Evolutionary conservation across 2,888 invertebrate genomes (phyloP), one percentile per base, ranked within the genome.

Genomic region (Lumbricus terrestris): DNA sequence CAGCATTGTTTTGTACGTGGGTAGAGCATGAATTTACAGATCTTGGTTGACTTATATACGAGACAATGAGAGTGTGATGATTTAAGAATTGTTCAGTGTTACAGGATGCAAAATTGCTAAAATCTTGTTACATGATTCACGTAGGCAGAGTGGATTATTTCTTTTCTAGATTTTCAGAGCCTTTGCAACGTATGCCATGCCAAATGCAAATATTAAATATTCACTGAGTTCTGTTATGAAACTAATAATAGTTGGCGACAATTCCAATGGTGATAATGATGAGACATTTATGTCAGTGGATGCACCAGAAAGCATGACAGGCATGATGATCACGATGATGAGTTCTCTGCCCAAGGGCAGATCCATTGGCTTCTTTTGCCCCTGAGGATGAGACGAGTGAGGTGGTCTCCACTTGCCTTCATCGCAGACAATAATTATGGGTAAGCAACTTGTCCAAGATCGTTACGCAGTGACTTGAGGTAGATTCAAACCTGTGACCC

Each of bases 171-270:
- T 69, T n/a, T 69, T n/a, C 16, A 8, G 11, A 16, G 16, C n/a
- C n/a, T 69, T n/a, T n/a, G n/a, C n/a, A n/a, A n/a, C n/a, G n/a
- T n/a, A 5, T 29, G 29, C 69, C 0, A n/a, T n/a, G 69, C 69
- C 69, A n/a, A n/a, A n/a, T n/a, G n/a, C n/a, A n/a, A 69, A n/a
- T n/a, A 69, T 69, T 69, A 69, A 69, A 69, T 69, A n/a, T 69
- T 69, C 69, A n/a, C 29, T 69, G 29, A 69, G 69, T n/a, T 69
- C n/a, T 69, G n/a, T 69, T 69, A 13, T 69, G 69, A 69, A 69
- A 69, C 69, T 69, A n/a, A n/a, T n/a, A 69, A n/a, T n/a, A 69
- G n/a, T 29, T 69, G 69, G 8, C 16, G 0, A n/a, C n/a, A n/a
- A 69, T 69, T 69, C 54, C 23, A 29, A 54, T 13, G 54, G 29